Percentiles rank a stretch among this genome's conserved stretches.
phyloP scores from a whole-genome alignment of 2,113 vertebrate species.

The Rostratula benghalensis region DNA sequence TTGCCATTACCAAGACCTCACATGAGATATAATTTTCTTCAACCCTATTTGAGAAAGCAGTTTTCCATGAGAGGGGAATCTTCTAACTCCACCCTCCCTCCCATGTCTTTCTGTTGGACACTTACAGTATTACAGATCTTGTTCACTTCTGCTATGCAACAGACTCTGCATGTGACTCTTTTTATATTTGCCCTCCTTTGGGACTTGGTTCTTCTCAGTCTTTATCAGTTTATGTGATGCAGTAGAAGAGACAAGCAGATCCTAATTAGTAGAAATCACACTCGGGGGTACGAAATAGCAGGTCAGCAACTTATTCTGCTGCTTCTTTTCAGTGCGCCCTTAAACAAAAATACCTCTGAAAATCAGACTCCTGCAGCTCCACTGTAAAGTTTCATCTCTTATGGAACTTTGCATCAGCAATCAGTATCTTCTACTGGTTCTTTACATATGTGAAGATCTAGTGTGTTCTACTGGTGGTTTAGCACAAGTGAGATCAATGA shows the following conservation, averaged over 20 bases:
- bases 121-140: rapidly evolving
- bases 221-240: background rate
- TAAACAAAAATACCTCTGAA: background rate
- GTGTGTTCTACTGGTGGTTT: background rate
- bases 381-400: background rate
- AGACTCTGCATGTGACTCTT: background rate
- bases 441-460: background rate
- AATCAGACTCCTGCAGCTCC: background rate
- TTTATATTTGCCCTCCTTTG: background rate
- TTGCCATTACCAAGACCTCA: background rate
- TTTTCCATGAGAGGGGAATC: background rate
- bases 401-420: background rate
- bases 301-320: background rate
- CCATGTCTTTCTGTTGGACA: rapidly evolving
- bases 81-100: background rate
- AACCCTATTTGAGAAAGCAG: background rate
- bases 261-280: background rate
- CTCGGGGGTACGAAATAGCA: background rate
- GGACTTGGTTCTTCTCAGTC: background rate
- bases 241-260: background rate
- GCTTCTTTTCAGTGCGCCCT: background rate
- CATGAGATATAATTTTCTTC: background rate
- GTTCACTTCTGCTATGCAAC: background rate
- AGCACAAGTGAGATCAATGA: background rate
- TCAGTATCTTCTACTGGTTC: background rate